These are phyloP conservation scores for Parazoanthus atlanticus DNA, from an alignment of 92 coral and sea anemone species.

Conservation along the genomic window DNA sequence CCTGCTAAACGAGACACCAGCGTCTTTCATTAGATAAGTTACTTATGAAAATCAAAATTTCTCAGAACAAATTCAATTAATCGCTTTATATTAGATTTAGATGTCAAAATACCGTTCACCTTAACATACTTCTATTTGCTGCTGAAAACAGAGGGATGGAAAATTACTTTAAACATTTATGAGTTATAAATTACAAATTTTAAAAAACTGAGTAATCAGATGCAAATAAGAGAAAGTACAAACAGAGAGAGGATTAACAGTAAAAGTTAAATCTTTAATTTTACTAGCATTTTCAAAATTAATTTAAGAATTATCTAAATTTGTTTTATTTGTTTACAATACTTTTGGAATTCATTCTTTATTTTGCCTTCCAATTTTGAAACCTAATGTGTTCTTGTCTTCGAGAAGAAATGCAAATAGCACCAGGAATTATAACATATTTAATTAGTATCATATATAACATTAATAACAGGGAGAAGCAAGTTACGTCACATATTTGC, in stretches of 20 bases:
- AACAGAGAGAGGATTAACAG: neutral
- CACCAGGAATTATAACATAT: constrained; percentile 25
- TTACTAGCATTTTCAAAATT: neutral
- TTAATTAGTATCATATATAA: constrained; percentile 5
- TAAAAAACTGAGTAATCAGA: neutral
- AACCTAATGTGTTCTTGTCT: constrained; percentile 41
- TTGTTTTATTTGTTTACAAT: neutral
- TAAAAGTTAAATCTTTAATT: neutral
- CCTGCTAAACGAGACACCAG: neutral
- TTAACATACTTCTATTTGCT: neutral
- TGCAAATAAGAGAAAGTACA: neutral
- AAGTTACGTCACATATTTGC: neutral
- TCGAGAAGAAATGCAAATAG: constrained; percentile 45
- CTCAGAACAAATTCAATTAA: neutral
- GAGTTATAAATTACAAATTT: neutral
- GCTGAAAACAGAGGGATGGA: neutral
- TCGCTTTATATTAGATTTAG: neutral
- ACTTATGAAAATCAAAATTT: neutral
- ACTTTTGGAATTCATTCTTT: neutral
- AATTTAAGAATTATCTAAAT: neutral
- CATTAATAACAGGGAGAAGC: constrained; percentile 1
- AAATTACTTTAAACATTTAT: neutral
- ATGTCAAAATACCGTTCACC: neutral
- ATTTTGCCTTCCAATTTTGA: neutral
- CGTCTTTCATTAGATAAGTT: neutral